Percentiles rank a stretch among this genome's conserved stretches.
Conservation (phyloP, 2,888 invertebrate species). For the Agrypnus murinus region DNA sequence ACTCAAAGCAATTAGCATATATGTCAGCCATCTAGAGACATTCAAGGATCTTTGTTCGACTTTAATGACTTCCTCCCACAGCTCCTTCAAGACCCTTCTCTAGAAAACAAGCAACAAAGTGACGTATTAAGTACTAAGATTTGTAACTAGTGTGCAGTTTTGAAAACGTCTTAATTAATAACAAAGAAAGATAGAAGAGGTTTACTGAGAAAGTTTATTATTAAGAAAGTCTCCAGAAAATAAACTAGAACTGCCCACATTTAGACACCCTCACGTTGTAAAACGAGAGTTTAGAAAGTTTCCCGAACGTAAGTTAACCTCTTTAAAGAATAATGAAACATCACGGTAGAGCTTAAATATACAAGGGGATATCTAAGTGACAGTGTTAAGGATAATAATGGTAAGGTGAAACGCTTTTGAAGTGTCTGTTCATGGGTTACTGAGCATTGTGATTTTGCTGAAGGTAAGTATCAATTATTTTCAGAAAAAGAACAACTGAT, state of each 20-base stretch:
- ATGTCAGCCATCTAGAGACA: slow-evolving; percentile 33
- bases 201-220: slow-evolving; percentile 27
- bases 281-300: slow-evolving; percentile 39
- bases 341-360: slow-evolving; percentile 34
- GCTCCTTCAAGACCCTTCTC: neutral
- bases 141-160: slow-evolving; percentile 21
- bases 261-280: slow-evolving; percentile 38
- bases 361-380: slow-evolving; percentile 16
- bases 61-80: slow-evolving; percentile 27
- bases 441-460: neutral
- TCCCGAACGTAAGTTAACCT: slow-evolving; percentile 28
- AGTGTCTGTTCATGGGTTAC: neutral
- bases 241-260: slow-evolving; percentile 26
- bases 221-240: slow-evolving; percentile 29
- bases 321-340: slow-evolving; percentile 40
- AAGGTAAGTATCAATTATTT: neutral
- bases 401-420: neutral
- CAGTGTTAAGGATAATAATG: slow-evolving; percentile 7
- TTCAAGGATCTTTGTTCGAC: slow-evolving; percentile 29
- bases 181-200: slow-evolving; percentile 16
- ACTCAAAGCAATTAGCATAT: slow-evolving; percentile 33
- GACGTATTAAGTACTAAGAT: slow-evolving; percentile 8
- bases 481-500: neutral
- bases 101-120: slow-evolving; percentile 11
- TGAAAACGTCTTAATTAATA: slow-evolving; percentile 26